These are phyloP conservation scores for Leptinotarsa defecta DNA, from an alignment of 1,140 invertebrate genomes.

Conservation along the genomic window DNA sequence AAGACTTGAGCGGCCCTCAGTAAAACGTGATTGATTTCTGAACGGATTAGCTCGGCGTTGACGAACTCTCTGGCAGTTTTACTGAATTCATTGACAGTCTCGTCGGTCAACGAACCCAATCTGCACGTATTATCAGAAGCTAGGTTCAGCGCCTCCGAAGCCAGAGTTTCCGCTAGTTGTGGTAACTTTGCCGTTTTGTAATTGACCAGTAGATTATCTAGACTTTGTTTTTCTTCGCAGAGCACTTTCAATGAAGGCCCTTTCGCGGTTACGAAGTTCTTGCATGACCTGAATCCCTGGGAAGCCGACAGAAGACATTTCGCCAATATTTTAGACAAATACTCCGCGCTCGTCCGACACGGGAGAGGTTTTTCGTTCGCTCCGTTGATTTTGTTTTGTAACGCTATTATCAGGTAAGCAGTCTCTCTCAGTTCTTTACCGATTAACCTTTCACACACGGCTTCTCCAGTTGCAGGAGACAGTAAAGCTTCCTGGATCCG, in stretches of 20 bases:
- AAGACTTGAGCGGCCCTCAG: constrained; percentile 68
- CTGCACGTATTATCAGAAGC: constrained; percentile 55
- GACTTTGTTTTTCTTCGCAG: constrained; percentile 64
- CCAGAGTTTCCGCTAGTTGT: constrained; percentile 68
- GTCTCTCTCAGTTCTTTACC: constrained; percentile 71
- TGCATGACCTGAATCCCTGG: constrained; percentile 46
- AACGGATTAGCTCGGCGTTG: constrained; percentile 72
- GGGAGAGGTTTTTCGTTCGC: constrained; percentile 57
- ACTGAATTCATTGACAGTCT: constrained; percentile 69
- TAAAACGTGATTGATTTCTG: constrained; percentile 74
- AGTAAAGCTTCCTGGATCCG: constrained; percentile 53
- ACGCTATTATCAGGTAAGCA: constrained; percentile 71
- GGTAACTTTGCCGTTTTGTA: constrained; percentile 72
- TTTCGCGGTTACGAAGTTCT: constrained; percentile 48
- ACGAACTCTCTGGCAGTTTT: constrained; percentile 70
- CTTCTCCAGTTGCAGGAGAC: constrained; percentile 58
- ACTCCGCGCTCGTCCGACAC: constrained; percentile 61
- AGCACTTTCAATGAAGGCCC: constrained; percentile 61
- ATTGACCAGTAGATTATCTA: constrained; percentile 64
- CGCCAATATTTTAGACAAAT: constrained; percentile 68
- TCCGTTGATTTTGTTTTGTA: constrained; percentile 68
- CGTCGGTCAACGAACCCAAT: constrained; percentile 55
- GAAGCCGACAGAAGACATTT: constrained; percentile 52
- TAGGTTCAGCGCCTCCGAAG: constrained; percentile 67
- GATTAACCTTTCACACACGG: constrained; percentile 62